Evolutionary conservation across 2,888 invertebrate genomes (phyloP).

Genomic region (Diarsia dahlii): DNA sequence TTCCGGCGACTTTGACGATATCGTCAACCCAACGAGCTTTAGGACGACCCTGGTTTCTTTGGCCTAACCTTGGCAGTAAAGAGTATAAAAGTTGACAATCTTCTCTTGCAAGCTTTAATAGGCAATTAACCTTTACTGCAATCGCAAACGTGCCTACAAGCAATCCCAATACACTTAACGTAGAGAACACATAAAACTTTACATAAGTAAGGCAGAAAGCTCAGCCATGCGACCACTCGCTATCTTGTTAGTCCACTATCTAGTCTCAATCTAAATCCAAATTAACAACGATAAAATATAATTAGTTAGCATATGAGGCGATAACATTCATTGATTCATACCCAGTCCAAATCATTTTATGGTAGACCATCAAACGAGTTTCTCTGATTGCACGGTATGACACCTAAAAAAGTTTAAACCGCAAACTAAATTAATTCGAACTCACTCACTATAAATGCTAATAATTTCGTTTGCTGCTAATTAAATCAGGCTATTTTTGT

Average conservation of each 20-base stretch:
- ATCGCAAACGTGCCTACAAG: conserved; percentile 51
- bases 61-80: no score
- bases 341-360: conserved; percentile 44
- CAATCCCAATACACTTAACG: conserved; percentile 40
- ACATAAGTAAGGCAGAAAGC: conserved; percentile 34
- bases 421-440: conserved; percentile 77
- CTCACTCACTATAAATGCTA: conserved; percentile 75
- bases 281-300: conserved; percentile 53
- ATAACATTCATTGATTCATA: conserved; percentile 39
- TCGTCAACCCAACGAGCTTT: no score
- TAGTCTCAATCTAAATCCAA: conserved; percentile 40
- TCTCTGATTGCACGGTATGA: conserved; percentile 66
- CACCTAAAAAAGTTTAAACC: conserved; percentile 67
- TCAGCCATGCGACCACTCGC: conserved; percentile 12
- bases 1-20: no score
- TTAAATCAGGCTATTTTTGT: conserved; percentile 61
- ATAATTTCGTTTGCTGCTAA: conserved; percentile 73
- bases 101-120: conserved; percentile 38
- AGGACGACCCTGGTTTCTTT: no score
- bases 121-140: conserved; percentile 56
- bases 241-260: conserved; percentile 38
- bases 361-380: conserved; percentile 58
- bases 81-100: conserved; percentile 39
- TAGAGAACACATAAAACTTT: conserved; percentile 37
- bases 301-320: conserved; percentile 43